Conservation (phyloP, 2,113 vertebrate genomes). For the Oophaga pumilio region DNA sequence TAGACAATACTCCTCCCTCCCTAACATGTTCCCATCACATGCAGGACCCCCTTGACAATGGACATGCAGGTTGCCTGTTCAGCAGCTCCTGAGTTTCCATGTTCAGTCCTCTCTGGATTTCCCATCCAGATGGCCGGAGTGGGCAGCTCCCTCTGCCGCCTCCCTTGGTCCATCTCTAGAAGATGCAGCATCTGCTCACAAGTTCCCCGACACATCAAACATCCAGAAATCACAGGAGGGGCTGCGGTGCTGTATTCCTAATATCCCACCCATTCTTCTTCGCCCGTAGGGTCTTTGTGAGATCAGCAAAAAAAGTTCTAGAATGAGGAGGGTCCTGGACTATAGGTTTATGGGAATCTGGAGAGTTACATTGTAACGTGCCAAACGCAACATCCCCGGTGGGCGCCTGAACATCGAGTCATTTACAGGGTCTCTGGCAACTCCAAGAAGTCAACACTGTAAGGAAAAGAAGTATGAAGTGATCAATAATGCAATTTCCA, state of each 20-base stretch:
- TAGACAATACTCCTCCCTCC: slow-evolving; percentile 33
- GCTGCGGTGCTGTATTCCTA: slow-evolving; percentile 12
- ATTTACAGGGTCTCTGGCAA: not conserved
- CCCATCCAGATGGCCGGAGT: slow-evolving; percentile 47
- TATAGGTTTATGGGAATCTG: not conserved
- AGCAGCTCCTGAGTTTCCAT: slow-evolving; percentile 26
- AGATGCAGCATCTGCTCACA: slow-evolving; percentile 48
- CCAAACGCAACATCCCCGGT: not conserved
- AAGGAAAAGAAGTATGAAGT: not conserved
- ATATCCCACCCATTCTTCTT: not conserved
- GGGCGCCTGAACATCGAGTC: not conserved
- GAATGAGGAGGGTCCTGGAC: not conserved
- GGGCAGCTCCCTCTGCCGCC: slow-evolving; percentile 12
- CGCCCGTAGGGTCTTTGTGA: slow-evolving; percentile 1
- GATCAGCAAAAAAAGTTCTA: not conserved
- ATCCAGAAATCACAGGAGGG: slow-evolving; percentile 32
- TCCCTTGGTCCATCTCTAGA: slow-evolving; percentile 39
- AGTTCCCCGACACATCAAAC: slow-evolving; percentile 52
- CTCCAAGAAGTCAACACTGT: not conserved
- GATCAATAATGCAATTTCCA: slow-evolving; percentile 38
- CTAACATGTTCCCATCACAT: slow-evolving; percentile 22
- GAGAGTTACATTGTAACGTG: not conserved
- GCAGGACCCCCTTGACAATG: slow-evolving; percentile 6
- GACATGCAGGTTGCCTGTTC: slow-evolving; percentile 16
- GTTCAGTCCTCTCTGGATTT: slow-evolving; percentile 30